These are phyloP conservation scores for Heliconius nattereri DNA, from an alignment of 1,140 invertebrate species.

Conservation along the genomic window DNA sequence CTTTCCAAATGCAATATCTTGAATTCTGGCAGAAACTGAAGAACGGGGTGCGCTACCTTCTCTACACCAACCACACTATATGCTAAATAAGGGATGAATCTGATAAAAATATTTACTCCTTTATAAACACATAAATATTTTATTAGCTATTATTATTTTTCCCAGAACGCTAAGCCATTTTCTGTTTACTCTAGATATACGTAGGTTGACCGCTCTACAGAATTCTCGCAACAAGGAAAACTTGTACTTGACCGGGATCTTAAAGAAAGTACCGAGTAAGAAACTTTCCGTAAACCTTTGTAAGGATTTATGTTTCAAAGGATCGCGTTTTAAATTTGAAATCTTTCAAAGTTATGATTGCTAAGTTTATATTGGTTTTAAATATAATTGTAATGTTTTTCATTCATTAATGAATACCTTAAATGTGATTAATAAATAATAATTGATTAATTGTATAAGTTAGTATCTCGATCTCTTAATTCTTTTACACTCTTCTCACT, in stretches of 20 bases:
- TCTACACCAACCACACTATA: too few species aligned
- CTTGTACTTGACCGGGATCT: constrained; percentile 35
- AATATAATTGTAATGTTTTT: background rate
- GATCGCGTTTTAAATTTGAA: constrained; percentile 13
- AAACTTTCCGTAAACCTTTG: constrained; percentile 26
- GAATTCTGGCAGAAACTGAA: too few species aligned
- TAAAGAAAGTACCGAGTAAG: constrained; percentile 26
- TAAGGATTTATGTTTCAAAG: constrained; percentile 8
- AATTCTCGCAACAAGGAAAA: constrained; percentile 25
- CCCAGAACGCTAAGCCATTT: background rate
- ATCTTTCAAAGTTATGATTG: constrained; percentile 5
- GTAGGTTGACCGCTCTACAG: constrained; percentile 11
- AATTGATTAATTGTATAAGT: background rate
- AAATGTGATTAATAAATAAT: background rate
- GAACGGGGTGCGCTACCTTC: too few species aligned
- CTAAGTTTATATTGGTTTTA: background rate
- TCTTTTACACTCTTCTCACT: background rate
- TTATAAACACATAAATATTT: background rate
- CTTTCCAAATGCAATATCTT: too few species aligned
- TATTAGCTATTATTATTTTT: background rate
- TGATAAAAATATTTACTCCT: too few species aligned
- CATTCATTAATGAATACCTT: background rate
- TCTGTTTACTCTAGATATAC: constrained; percentile 10
- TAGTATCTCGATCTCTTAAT: background rate
- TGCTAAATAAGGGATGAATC: too few species aligned